Percentiles rank a stretch among this genome's conserved stretches.
phyloP scores from a whole-genome alignment of 1,140 invertebrate genomes.

The Drosophila micromelanica region DNA sequence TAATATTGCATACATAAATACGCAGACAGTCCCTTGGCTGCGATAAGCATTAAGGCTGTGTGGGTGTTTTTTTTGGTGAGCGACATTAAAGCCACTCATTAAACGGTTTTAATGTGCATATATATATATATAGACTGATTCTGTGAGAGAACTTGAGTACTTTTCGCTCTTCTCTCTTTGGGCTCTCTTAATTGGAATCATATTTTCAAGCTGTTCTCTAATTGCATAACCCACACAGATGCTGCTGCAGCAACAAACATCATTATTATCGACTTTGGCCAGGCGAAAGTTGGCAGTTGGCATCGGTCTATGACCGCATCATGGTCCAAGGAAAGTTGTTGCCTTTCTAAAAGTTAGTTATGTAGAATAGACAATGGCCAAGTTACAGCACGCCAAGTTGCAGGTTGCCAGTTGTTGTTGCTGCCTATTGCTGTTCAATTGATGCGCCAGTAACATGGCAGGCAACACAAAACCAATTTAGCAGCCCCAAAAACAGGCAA shows the following conservation, averaged over 20 bases:
- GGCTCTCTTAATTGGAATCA: conserved; percentile 51
- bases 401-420: conserved; percentile 4
- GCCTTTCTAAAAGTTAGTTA: conserved; percentile 73
- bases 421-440: conserved; percentile 48
- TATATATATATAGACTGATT: not conserved
- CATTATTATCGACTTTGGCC: conserved; percentile 34
- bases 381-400: conserved; percentile 60
- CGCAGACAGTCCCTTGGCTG: not conserved
- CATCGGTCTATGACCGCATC: conserved; percentile 57
- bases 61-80: conserved; percentile 7
- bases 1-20: conserved; percentile 53
- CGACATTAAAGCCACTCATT: conserved; percentile 32
- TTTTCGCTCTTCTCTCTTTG: not conserved
- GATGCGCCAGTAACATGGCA: conserved; percentile 76
- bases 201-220: conserved; percentile 48
- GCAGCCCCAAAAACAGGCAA: conserved; percentile 72
- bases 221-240: conserved; percentile 53
- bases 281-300: conserved; percentile 53
- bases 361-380: conserved; percentile 71
- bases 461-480: conserved; percentile 78
- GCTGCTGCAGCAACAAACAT: conserved; percentile 20
- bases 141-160: conserved; percentile 1
- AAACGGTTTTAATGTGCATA: conserved; percentile 25
- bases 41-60: conserved; percentile 21
- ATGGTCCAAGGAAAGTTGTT: conserved; percentile 66